Conservation (phyloP, 2,888 invertebrate genomes). For the Sialis fuliginosa region DNA sequence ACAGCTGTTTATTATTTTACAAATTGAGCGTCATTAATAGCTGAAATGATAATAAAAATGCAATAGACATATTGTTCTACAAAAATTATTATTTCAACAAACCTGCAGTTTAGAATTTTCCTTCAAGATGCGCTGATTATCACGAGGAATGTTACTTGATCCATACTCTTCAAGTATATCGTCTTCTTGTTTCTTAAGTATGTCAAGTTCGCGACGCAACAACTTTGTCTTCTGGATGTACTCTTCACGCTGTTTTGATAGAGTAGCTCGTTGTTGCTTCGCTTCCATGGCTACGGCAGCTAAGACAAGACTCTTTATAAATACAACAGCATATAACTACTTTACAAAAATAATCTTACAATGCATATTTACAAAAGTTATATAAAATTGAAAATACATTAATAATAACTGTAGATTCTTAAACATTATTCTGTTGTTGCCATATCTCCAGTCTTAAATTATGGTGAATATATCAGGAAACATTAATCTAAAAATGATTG, state of each 20-base stretch:
- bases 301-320: slow-evolving; percentile 11
- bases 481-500: too few relatives aligned
- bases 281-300: slow-evolving; percentile 64
- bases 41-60: not conserved
- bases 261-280: slow-evolving; percentile 63
- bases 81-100: not conserved
- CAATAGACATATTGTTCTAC: not conserved
- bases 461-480: too few relatives aligned
- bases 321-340: not conserved
- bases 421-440: too few relatives aligned
- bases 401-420: too few relatives aligned
- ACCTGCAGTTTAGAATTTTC: slow-evolving; percentile 78
- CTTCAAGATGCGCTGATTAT: slow-evolving; percentile 59
- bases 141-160: slow-evolving; percentile 28
- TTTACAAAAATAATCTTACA: not conserved
- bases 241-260: slow-evolving; percentile 64
- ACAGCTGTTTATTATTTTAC: too few relatives aligned
- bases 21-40: not conserved
- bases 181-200: slow-evolving; percentile 58
- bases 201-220: slow-evolving; percentile 59
- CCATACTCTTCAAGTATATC: slow-evolving; percentile 58
- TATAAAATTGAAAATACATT: not conserved
- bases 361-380: slow-evolving; percentile 8
- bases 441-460: too few relatives aligned
- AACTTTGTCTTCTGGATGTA: slow-evolving; percentile 59